These are phyloP conservation scores for Arbacia lixula DNA, from an alignment of 53 echinoderm and acorn worm genomes.

Conservation along the genomic window DNA sequence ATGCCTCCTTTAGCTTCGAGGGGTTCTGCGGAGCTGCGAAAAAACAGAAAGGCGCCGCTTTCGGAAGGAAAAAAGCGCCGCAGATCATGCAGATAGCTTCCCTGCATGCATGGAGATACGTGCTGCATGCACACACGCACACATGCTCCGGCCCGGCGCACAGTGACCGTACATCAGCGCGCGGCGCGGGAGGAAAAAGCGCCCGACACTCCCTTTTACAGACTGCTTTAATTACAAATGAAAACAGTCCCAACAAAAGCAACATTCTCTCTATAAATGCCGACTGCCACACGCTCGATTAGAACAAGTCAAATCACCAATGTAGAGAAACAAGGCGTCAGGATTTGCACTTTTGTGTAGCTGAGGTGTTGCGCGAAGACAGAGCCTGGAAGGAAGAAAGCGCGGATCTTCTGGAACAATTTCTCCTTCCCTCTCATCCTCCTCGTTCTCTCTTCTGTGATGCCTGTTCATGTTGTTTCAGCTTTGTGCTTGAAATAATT, in stretches of 20 bases:
- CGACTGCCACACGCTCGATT: conserved; percentile 38
- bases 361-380: no score
- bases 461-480: conserved; percentile 44
- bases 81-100: no score
- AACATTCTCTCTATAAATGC: conserved; percentile 50
- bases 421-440: conserved; percentile 2
- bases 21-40: conserved; percentile 5
- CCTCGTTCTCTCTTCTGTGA: no score
- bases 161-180: no score
- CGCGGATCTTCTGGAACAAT: no score
- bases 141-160: no score
- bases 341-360: conserved; percentile 18
- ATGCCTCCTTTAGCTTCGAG: conserved; percentile 4
- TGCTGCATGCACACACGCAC: no score
- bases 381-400: no score
- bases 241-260: conserved; percentile 48
- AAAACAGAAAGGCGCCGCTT: neutral
- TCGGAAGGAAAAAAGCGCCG: conserved; percentile 3
- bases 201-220: conserved; percentile 8
- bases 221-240: conserved; percentile 48
- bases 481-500: conserved; percentile 38
- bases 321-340: conserved; percentile 27
- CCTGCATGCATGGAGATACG: no score
- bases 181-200: neutral
- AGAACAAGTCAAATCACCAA: conserved; percentile 25